Percentiles rank a stretch among this genome's conserved stretches.
These are phyloP conservation scores for Rhynchopsitta pachyrhyncha DNA, from an alignment of 2,113 vertebrate species.

Conservation along the genomic window DNA sequence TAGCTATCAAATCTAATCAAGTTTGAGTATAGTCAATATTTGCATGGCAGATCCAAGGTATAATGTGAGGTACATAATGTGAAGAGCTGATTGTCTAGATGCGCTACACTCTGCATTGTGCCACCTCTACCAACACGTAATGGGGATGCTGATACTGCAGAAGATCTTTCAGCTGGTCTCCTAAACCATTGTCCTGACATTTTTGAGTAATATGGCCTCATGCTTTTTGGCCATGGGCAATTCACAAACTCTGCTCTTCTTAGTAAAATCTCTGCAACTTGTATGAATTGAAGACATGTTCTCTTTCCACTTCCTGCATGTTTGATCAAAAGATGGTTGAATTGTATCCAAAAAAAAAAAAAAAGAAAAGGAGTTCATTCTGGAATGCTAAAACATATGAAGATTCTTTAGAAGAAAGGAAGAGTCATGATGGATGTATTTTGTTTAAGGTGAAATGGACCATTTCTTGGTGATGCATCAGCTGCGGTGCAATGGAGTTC, in stretches of 20 bases:
- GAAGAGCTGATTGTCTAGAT: not conserved
- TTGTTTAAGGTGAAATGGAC: constrained; percentile 83
- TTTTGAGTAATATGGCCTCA: not conserved
- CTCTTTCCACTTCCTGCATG: not conserved
- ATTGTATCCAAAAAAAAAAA: not conserved
- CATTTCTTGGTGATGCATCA: constrained; percentile 89
- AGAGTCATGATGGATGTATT: not conserved
- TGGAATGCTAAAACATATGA: not conserved
- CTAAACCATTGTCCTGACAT: not conserved
- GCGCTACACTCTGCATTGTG: not conserved
- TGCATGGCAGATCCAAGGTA: not conserved
- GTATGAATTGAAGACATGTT: not conserved
- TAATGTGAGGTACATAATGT: not conserved
- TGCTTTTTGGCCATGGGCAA: not conserved
- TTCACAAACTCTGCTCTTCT: not conserved
- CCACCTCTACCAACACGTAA: not conserved
- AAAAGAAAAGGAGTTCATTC: not conserved
- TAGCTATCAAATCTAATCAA: not conserved
- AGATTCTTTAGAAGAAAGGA: not conserved
- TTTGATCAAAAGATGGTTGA: not conserved
- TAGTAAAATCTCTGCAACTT: not conserved
- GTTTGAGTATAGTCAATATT: not conserved
- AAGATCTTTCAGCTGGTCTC: not conserved
- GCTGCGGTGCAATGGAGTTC: constrained; percentile 86
- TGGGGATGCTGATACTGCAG: not conserved